Percentiles rank a stretch among this genome's conserved stretches.
phyloP scores from a whole-genome alignment of 1,140 invertebrate genomes.

The Nasonia vitripennis region DNA sequence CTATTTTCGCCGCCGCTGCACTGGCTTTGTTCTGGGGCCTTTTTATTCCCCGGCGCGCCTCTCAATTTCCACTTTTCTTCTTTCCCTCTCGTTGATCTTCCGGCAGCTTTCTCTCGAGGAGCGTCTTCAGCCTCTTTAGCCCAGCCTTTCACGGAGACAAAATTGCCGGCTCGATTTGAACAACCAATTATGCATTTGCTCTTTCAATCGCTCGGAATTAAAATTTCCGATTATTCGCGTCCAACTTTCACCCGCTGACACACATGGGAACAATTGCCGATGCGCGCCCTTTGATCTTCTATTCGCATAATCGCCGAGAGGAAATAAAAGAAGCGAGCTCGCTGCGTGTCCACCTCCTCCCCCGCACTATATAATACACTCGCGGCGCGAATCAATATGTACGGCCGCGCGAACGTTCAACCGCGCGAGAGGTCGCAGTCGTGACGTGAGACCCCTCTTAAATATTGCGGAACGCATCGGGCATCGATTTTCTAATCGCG shows the following conservation, averaged over 20 bases:
- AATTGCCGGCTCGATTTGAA: slow-evolving; percentile 9
- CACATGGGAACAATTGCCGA: slow-evolving; percentile 11
- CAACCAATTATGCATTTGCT: neutral
- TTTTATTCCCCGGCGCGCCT: neutral
- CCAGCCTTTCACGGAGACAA: neutral
- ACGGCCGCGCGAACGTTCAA: neutral
- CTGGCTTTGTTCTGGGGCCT: neutral
- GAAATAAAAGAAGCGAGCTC: neutral
- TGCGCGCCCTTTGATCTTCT: neutral
- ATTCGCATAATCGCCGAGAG: too few species aligned
- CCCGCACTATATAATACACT: neutral
- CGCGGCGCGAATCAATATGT: slow-evolving; percentile 9
- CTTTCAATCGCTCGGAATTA: too few species aligned
- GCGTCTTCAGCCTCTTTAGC: slow-evolving; percentile 18
- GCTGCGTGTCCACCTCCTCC: neutral
- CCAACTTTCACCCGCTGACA: slow-evolving; percentile 21
- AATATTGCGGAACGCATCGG: neutral
- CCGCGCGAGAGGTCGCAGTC: neutral
- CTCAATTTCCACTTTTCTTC: slow-evolving; percentile 26
- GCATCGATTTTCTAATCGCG: neutral
- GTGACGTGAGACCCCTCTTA: neutral
- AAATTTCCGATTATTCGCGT: neutral
- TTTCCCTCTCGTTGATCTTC: slow-evolving; percentile 28
- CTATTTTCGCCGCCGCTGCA: neutral
- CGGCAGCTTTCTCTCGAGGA: too few species aligned